Conservation (phyloP, 2,888 invertebrate species). For the Monochamus alternatus region DNA sequence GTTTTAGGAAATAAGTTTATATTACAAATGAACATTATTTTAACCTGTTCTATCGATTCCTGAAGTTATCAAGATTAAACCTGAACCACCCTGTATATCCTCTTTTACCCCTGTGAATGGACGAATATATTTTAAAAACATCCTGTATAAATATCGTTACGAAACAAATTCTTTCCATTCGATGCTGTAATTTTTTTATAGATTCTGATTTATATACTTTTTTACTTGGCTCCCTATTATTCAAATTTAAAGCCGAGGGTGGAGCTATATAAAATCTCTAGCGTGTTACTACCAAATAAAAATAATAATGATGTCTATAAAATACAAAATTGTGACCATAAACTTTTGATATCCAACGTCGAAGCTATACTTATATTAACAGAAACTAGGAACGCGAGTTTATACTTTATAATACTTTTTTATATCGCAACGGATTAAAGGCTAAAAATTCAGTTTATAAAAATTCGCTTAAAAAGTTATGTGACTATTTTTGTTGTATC, state of each 20-base stretch:
- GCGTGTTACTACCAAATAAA: constrained; percentile 6
- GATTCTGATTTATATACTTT: neutral
- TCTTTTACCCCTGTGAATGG: too few relatives aligned
- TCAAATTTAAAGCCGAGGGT: neutral
- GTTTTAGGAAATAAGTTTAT: too few relatives aligned
- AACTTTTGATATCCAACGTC: constrained; percentile 10
- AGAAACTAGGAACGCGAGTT: neutral
- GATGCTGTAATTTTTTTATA: too few relatives aligned
- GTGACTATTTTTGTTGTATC: too few relatives aligned
- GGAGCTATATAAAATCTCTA: constrained; percentile 4
- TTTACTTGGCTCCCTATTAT: neutral
- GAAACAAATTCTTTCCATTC: neutral
- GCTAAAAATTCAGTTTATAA: neutral
- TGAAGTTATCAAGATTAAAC: too few relatives aligned
- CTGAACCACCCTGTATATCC: too few relatives aligned
- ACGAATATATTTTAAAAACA: too few relatives aligned
- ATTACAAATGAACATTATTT: too few relatives aligned
- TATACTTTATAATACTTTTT: constrained; percentile 7
- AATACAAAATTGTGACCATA: constrained; percentile 5
- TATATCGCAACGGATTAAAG: neutral
- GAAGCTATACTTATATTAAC: constrained; percentile 8
- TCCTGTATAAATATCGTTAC: too few relatives aligned
- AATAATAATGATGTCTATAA: constrained; percentile 3
- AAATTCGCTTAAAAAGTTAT: neutral
- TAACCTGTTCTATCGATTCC: too few relatives aligned